Base-by-base conservation (phyloP, 30 jellyfish, hydroid and myxozoan species). In the Euphysa ruthae region DNA sequence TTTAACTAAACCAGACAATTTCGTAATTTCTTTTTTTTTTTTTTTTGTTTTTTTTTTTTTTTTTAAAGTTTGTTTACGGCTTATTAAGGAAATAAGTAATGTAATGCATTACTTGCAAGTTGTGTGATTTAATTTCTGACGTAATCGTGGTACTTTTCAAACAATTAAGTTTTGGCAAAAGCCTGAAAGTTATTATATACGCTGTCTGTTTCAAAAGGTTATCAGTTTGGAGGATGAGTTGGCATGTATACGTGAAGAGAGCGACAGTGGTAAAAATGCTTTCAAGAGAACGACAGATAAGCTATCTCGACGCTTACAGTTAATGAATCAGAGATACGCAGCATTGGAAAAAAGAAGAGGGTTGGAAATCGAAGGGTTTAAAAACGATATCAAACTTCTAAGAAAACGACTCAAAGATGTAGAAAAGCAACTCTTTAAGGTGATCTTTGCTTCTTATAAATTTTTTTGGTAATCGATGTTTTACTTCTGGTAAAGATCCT, bases 181-280 rank as follows among this genome's bases (percentile, higher is more conserved):
- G n/a, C n/a, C n/a, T n/a, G n/a, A n/a, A n/a, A n/a, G n/a, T n/a
- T n/a, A n/a, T n/a, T n/a, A n/a, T n/a, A n/a, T n/a, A n/a, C n/a
- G n/a, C n/a, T 38, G 12, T 51, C 24, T 0, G 14, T 63, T 32
- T 18, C 24, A 35, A 4, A 19, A 55, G 78, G 96, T 85, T 34
- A 87, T 87, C 24, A 94, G 97, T 26, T 73, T 87, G 70, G 97
- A 87, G 62, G 97, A 87, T 50, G 97, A 87, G 62, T 78, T 87
- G 28, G 92, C 94, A 7, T 91, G 97, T 38, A 79, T 87, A 27
- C 62, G 93, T 22, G 97, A 87, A 50, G 97, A 87, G 74, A 87
- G 74, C 49, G 97, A 87, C 69, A 62, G 69, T 23, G 97, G 97
- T 14, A 79, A 74, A 43, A 93, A 79, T 29, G 58, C 75, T 6